A percentile compares a stretch with the other conserved stretches of the same genome.
These are phyloP conservation scores for Penaeus indicus DNA, from an alignment of 1,140 invertebrate species.

Conservation along the genomic window DNA sequence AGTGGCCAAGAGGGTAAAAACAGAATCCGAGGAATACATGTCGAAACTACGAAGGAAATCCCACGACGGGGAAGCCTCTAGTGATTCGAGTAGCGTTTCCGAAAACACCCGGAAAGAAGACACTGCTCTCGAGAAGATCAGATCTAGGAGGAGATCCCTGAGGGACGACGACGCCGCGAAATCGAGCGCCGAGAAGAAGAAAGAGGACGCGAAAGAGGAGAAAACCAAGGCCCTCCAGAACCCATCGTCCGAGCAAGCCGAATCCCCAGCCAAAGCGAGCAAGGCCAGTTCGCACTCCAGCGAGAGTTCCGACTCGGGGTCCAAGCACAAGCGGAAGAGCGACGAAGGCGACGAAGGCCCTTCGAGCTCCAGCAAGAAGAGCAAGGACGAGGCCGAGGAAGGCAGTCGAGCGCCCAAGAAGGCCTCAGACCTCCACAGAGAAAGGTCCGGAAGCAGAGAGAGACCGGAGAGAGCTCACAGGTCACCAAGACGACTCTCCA, in stretches of 20 bases:
- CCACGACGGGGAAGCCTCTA: constrained; percentile 12
- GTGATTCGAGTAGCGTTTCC: background rate
- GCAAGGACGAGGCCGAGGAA: constrained; percentile 17
- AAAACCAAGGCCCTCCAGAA: constrained; percentile 11
- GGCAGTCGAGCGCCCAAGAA: constrained; percentile 8
- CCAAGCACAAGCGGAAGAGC: constrained; percentile 40
- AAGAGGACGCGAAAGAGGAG: constrained; percentile 33
- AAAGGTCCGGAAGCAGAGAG: constrained; percentile 50
- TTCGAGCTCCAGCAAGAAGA: background rate
- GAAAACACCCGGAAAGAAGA: background rate
- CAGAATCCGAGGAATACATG: constrained; percentile 52
- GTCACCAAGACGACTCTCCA: constrained; percentile 52
- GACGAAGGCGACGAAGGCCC: constrained; percentile 1
- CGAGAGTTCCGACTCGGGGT: background rate
- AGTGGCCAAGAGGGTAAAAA: constrained; percentile 11
- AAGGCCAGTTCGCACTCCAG: too few relatives aligned
- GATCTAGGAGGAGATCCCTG: constrained; percentile 42
- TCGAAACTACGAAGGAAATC: constrained; percentile 53
- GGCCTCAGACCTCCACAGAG: background rate
- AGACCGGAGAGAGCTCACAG: constrained; percentile 53
- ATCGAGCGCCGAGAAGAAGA: constrained; percentile 26
- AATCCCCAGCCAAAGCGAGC: too few relatives aligned
- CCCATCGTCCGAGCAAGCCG: too few relatives aligned
- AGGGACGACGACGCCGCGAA: constrained; percentile 37
- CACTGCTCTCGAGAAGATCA: constrained; percentile 34